Evolutionary conservation across 2,113 vertebrate genomes (phyloP).

Genomic region (Grus americana): DNA sequence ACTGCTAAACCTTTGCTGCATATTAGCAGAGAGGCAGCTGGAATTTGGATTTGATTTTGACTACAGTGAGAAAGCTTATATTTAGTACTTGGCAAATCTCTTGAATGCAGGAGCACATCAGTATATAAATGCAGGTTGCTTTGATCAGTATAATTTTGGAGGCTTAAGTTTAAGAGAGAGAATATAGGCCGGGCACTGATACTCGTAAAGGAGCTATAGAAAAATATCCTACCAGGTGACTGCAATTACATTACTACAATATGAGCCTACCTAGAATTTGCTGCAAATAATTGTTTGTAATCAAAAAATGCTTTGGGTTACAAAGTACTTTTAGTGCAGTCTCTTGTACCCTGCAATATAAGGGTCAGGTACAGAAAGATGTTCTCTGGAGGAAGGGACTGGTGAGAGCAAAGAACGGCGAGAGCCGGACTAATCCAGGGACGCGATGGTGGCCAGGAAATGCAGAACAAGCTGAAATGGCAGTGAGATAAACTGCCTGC

Average conservation of each 20-base stretch:
- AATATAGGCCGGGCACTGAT: background rate
- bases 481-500: background rate
- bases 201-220: background rate
- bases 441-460: background rate
- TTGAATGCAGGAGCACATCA: constrained; percentile 11
- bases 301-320: background rate
- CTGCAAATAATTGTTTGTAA: background rate
- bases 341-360: background rate
- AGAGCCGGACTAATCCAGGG: background rate
- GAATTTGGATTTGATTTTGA: constrained; percentile 41
- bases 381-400: background rate
- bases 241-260: background rate
- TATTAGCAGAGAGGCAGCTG: constrained; percentile 41
- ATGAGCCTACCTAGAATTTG: background rate
- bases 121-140: constrained; percentile 43
- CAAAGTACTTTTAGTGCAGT: background rate
- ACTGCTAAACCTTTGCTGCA: constrained; percentile 20
- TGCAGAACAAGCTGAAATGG: background rate
- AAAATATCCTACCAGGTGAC: background rate
- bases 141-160: constrained; percentile 29
- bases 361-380: background rate
- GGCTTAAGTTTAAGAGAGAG: background rate
- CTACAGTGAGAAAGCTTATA: background rate
- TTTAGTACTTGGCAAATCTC: constrained; percentile 39
- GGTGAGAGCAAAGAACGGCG: background rate